Evolutionary conservation across 53 echinoderm and acorn worm species (phyloP), one percentile per base, ranked within the genome.

Genomic region (Temnopleurus reevesii): DNA sequence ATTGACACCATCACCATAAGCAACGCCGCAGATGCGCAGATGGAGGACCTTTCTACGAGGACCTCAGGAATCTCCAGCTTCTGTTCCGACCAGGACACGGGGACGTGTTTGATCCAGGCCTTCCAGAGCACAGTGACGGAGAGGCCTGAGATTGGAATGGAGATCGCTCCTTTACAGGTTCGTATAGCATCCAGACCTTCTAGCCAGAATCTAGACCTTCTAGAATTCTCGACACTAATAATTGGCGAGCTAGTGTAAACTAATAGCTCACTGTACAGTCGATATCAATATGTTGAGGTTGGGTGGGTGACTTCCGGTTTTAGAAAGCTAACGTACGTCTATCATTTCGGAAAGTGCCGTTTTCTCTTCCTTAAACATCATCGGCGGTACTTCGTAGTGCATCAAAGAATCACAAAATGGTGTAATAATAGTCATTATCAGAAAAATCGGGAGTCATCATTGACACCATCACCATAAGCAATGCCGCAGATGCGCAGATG

Each of bases 1-100:
- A 45, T 85, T 28, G 85, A 85, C 60, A 85, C 85, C 38, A 60
- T 85, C 25, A 47, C 85, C 12, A 85, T 85, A 2, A 85, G 85
- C 61, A 25, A 85, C 45, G 17, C 38, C 23, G 85, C 85, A 3
- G 85, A 85, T 28, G 25, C 18, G 45, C 25, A 85, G 43, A 85
- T 85, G 85, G 85, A 85, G 27, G 19, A 58, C 26, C 60, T 85
- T 8, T 85, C 85, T 24, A 45, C 38, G 23, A 60, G 2, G 23
- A 85, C 85, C 3, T 36, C 41, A 19, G 85, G 85, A 5, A 58
- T 45, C 3, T 31, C 85, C 9, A n/a, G 2, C 30, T 59, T 59
- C 35, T 85, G 85, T 19, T 47, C 85, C 1, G 85, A 85, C 38
- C 3, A 36, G 4, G 61, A 31, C 1, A 85, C 46, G 27, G 60